A percentile compares a stretch with the other conserved stretches of the same genome.
Conservation (phyloP, 2,888 invertebrate species). For the Phoronis australis region DNA sequence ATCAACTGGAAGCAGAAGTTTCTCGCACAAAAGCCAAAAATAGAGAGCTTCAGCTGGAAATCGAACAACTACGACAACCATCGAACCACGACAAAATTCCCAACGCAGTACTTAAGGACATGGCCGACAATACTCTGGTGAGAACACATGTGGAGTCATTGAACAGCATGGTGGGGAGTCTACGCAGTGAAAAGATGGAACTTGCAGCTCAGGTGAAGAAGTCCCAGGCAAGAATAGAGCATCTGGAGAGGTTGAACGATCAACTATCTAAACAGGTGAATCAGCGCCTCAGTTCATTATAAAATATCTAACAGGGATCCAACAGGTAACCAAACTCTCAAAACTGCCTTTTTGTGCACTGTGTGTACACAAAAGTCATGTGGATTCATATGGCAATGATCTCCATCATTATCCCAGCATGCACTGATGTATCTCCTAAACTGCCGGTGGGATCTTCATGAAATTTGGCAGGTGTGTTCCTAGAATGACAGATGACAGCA, state of each 20-base stretch:
- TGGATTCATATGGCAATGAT: no score
- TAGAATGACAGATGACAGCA: no score
- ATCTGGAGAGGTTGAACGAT: slow-evolving; percentile 31
- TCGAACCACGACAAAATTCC: no score
- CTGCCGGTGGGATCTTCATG: no score
- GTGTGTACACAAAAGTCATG: no score
- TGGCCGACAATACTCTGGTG: slow-evolving; percentile 28
- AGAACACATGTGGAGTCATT: slow-evolving; percentile 40
- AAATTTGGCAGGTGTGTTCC: no score
- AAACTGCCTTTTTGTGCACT: no score
- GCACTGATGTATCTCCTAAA: no score
- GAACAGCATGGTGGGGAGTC: slow-evolving; percentile 42
- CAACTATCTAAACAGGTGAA: slow-evolving; percentile 32
- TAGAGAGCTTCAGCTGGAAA: slow-evolving; percentile 31
- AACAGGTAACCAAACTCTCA: no score
- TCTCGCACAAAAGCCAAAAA: slow-evolving; percentile 30
- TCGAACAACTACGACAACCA: slow-evolving; percentile 22
- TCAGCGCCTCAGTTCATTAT: neutral
- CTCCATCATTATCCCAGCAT: no score
- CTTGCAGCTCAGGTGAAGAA: slow-evolving; percentile 43
- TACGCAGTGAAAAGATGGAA: slow-evolving; percentile 46
- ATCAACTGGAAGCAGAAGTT: slow-evolving; percentile 35
- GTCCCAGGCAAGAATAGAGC: slow-evolving; percentile 40
- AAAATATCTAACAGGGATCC: no score
- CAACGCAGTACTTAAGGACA: no score